phyloP scores from a whole-genome alignment of 2,888 invertebrate species.

The Ischnura elegans region DNA sequence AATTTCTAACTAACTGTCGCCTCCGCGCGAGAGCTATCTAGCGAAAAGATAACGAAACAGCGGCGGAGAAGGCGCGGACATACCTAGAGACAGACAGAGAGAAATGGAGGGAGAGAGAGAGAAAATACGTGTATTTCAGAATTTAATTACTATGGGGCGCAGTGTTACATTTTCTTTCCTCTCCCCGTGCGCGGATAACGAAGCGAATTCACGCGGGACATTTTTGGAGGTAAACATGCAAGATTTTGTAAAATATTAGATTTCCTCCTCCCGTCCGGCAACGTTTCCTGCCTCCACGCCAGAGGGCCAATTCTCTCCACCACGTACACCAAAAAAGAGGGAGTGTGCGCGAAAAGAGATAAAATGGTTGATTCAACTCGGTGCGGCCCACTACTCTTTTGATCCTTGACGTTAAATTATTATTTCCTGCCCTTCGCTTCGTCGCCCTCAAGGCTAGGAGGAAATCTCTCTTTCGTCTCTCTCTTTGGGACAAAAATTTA shows the following conservation, averaged over 20 bases:
- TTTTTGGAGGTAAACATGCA: slow-evolving; percentile 24
- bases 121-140: neutral
- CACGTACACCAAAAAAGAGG: neutral
- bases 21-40: neutral
- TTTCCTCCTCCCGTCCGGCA: neutral
- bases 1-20: slow-evolving; percentile 53
- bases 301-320: neutral
- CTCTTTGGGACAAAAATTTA: neutral
- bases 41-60: slow-evolving; percentile 18
- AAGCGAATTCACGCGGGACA: neutral
- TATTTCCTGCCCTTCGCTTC: neutral
- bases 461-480: no score
- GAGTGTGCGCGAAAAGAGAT: slow-evolving; percentile 4
- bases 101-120: neutral
- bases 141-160: slow-evolving; percentile 25
- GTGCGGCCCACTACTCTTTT: neutral
- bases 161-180: neutral
- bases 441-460: neutral
- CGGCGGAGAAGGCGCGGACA: neutral
- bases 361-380: neutral
- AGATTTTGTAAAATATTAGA: slow-evolving; percentile 35
- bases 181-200: neutral
- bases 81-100: neutral
- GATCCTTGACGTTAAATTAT: neutral
- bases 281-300: neutral